Evolutionary conservation across 2,797 vertebrate species (phyloP), one percentile per base, ranked within the genome.

Genomic region (Fratercula arctica): DNA sequence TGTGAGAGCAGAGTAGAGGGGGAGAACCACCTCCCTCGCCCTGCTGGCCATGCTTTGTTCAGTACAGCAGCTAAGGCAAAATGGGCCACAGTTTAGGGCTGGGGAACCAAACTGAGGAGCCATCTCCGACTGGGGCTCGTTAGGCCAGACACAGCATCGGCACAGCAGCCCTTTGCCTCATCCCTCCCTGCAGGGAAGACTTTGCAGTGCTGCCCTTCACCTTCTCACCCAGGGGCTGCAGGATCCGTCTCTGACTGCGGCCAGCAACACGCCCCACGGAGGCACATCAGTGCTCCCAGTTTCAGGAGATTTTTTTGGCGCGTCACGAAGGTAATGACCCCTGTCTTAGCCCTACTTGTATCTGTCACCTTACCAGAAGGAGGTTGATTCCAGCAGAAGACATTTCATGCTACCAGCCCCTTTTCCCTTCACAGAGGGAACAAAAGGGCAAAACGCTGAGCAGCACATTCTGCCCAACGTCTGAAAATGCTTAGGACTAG

Each of bases 221-320:
- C 69, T 20, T 9, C 56, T 11, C 24, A 4, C 11, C 20, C 17
- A 3, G 48, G 33, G 85, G 23, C 66, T 57, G 18, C 7, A 3
- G 89, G 37, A 5, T 39, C 9, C 6, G 29, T 3, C 31, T 16
- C 8, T 1, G 16, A 5, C n/a, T 16, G 41, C 1, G 13, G 8
- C 23, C 20, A 8, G 24, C n/a, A 4, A 12, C 6, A 1, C 4
- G 2, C 5, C 2, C 24, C 23, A 3, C 5, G 3, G 33, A 11
- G 28, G 24, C 9, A 14, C 31, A 7, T 5, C 39, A 2, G 17
- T 3, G 7, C 28, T 9, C 37, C 2, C 6, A 39, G 16, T 9
- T 37, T 11, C 63, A 13, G 39, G 28, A 9, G 28, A 3, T 16
- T 2, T 3, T 39, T 87, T 24, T 26, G 70, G 18, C 23, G 21